Base-by-base conservation (phyloP, 2,797 vertebrate genomes). In the Poeciliopsis infans region DNA sequence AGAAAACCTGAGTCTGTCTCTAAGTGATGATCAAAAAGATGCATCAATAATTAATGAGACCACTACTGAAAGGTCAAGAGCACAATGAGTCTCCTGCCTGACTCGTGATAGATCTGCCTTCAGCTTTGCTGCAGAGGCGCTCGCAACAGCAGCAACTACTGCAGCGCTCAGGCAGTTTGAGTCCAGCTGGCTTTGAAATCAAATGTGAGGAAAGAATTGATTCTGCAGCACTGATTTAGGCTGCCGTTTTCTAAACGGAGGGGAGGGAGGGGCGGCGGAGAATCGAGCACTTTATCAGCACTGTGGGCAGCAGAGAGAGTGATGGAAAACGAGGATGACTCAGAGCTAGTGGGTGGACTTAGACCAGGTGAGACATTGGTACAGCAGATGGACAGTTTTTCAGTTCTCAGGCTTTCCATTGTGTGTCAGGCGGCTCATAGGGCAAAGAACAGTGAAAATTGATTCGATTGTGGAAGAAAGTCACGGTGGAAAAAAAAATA, bases 291-390 rank as follows among this genome's bases (percentile, higher is more conserved):
- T 89, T 89, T 81, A 89, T 90, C 87, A 84, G 91, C 86, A 80
- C 79, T 88, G 92, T 94, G 92, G 93, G 92, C 91, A 91, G 90
- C 72, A 39, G 76, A 88, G 86, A 85, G 87, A 86, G 87, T 74
- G 84, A 84, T 82, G 78, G 83, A 87, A 85, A 87, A 78, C 73
- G 84, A 86, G 87, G 87, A 89, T 92, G 92, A 94, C 84, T 93
- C 92, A 94, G 91, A 92, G 81, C 81, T 57, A 82, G 93, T 93
- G 92, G 92, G 93, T 78, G 90, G 89, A 93, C 74, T 88, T 88
- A 91, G 90, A 92, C 90, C 92, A 94, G 92, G 92, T 93, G 91
- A 93, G 88, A 92, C 89, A 79, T 82, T 86, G 87, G 83, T 80
- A 72, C 81, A 89, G 87, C 92, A 93, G 89, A 93, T 92, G 91